These are phyloP conservation scores for Ptychobarbus kaznakovi DNA, from an alignment of 2,797 vertebrate genomes.

Conservation along the genomic window DNA sequence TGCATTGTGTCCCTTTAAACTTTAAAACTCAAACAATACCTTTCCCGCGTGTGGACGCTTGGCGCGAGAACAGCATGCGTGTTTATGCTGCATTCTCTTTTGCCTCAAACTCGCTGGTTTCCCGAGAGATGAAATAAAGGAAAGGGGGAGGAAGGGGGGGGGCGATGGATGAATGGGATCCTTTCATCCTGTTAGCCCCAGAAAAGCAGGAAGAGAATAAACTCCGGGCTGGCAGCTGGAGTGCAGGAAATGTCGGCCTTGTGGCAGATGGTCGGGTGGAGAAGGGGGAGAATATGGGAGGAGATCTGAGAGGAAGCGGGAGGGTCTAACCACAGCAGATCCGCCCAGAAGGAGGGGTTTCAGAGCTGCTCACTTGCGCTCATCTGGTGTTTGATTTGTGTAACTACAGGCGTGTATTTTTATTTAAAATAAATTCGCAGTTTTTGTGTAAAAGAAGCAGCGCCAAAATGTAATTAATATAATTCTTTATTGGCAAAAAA, in stretches of 20 bases:
- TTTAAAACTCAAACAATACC: conserved; percentile 55
- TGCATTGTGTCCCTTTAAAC: conserved; percentile 60
- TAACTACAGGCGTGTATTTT: conserved; percentile 54
- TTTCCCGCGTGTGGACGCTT: conserved; percentile 11
- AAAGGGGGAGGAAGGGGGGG: conserved; percentile 26
- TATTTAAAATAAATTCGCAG: neutral
- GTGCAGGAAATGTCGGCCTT: conserved; percentile 64
- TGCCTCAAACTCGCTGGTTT: conserved; percentile 47
- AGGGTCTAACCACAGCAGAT: conserved; percentile 18
- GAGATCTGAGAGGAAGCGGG: conserved; percentile 55
- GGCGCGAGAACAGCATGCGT: conserved; percentile 28
- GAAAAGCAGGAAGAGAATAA: conserved; percentile 60
- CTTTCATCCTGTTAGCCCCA: conserved; percentile 64
- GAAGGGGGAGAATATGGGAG: conserved; percentile 55
- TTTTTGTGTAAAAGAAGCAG: neutral
- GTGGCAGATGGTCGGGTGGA: conserved; percentile 67
- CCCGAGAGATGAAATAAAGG: conserved; percentile 51
- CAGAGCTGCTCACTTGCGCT: conserved; percentile 65
- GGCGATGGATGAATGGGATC: conserved; percentile 55
- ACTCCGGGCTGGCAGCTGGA: conserved; percentile 60
- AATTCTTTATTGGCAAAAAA: neutral
- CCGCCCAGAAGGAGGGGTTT: conserved; percentile 54
- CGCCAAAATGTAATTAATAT: neutral
- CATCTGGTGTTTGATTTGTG: conserved; percentile 65
- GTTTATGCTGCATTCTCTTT: conserved; percentile 53